Percentiles rank a stretch among this genome's conserved stretches.
Evolutionary conservation across 2,113 vertebrate species (phyloP).

Genomic region (Bufo bufo): DNA sequence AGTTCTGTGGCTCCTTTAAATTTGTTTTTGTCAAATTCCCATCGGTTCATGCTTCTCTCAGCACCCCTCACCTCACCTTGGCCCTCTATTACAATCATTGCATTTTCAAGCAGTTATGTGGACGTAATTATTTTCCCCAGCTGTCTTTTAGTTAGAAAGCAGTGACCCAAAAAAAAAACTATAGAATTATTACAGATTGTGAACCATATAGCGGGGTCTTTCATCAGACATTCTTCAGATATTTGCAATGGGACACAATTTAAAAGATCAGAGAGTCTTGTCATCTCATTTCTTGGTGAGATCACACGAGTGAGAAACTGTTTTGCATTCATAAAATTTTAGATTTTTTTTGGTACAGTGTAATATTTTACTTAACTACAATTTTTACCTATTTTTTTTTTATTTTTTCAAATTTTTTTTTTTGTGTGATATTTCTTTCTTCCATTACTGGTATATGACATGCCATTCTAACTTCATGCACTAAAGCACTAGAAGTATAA

Average conservation of each 20-base stretch:
- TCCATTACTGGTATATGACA: conserved; percentile 4
- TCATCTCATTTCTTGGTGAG: neutral
- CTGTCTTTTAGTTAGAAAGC: conserved; percentile 25
- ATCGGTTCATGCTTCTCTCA: neutral
- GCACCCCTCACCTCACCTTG: neutral
- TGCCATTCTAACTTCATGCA: conserved; percentile 70
- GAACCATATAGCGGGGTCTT: neutral
- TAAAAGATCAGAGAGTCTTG: neutral
- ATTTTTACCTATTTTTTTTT: neutral
- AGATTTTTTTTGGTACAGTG: neutral
- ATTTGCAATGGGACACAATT: neutral
- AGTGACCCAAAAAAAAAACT: conserved; percentile 10
- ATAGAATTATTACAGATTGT: conserved; percentile 13
- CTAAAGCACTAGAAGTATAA: conserved; percentile 61
- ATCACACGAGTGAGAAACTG: neutral
- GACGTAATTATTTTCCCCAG: conserved; percentile 10
- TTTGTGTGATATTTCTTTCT: neutral
- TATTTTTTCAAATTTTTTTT: neutral
- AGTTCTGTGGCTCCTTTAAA: neutral
- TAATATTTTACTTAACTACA: neutral
- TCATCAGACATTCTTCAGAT: conserved; percentile 14
- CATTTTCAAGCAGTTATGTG: neutral
- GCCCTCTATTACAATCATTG: conserved; percentile 11
- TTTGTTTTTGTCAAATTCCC: neutral
- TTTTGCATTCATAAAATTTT: neutral